These are phyloP conservation scores for Engystomops pustulosus DNA, from an alignment of 2,113 vertebrate genomes.

Conservation along the genomic window DNA sequence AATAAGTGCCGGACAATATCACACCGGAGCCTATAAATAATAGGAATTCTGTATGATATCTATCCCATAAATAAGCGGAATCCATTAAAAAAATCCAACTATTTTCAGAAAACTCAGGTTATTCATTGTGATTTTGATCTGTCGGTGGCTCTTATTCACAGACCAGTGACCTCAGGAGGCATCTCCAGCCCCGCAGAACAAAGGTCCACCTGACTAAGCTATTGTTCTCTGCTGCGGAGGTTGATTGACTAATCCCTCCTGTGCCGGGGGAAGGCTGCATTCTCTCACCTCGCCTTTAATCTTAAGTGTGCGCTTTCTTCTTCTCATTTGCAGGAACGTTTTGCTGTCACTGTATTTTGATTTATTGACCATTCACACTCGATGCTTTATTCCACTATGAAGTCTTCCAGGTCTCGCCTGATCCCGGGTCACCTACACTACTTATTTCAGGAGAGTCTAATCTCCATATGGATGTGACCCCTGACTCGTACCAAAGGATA, in stretches of 20 bases:
- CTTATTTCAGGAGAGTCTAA: slow-evolving; percentile 67
- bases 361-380: slow-evolving; percentile 63
- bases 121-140: slow-evolving; percentile 20
- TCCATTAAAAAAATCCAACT: no score
- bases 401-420: slow-evolving; percentile 61
- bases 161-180: slow-evolving; percentile 11
- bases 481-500: slow-evolving; percentile 62
- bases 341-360: slow-evolving; percentile 65
- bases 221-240: slow-evolving; percentile 1
- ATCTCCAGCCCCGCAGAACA: neutral
- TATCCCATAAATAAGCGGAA: no score
- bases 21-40: no score
- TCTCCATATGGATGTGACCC: slow-evolving; percentile 68
- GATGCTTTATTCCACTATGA: slow-evolving; percentile 55
- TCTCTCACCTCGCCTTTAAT: slow-evolving; percentile 57
- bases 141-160: slow-evolving; percentile 17
- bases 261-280: slow-evolving; percentile 59
- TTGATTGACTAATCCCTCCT: slow-evolving; percentile 50
- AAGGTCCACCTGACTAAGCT: slow-evolving; percentile 39
- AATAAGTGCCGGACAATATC: no score
- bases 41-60: no score
- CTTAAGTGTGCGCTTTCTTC: slow-evolving; percentile 47
- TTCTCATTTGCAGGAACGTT: slow-evolving; percentile 54
- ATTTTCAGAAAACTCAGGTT: neutral
- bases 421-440: slow-evolving; percentile 68